Evolutionary conservation across 2,797 vertebrate genomes (phyloP).

Genomic region (Acanthopagrus latus): DNA sequence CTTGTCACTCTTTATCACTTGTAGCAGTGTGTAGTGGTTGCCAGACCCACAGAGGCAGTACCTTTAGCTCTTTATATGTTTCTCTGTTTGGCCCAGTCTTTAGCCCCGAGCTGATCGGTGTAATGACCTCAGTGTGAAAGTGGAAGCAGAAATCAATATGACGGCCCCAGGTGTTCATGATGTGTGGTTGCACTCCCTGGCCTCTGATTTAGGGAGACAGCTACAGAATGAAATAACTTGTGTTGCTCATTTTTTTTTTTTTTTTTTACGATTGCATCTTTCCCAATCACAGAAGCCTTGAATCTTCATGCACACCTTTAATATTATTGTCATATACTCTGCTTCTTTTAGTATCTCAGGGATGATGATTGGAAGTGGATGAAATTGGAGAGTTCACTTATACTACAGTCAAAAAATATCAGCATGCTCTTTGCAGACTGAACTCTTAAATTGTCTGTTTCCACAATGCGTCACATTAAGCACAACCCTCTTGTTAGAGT

Average conservation of each 20-base stretch:
- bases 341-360: background rate
- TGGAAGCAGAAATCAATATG: conserved; percentile 61
- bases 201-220: conserved; percentile 19
- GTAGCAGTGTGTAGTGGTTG: background rate
- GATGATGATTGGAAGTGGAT: background rate
- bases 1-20: background rate
- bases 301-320: conserved; percentile 10
- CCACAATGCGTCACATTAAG: conserved; percentile 27
- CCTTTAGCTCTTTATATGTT: background rate
- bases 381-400: background rate
- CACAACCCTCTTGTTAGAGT: background rate
- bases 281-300: background rate
- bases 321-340: background rate
- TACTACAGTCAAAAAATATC: background rate
- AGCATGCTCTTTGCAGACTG: background rate
- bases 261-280: conserved; percentile 11
- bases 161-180: conserved; percentile 49
- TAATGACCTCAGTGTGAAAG: conserved; percentile 51
- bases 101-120: conserved; percentile 33
- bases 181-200: conserved; percentile 38
- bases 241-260: conserved; percentile 32
- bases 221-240: conserved; percentile 6
- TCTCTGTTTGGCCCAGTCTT: conserved; percentile 26
- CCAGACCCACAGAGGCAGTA: conserved; percentile 3
- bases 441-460: conserved; percentile 17